Base-by-base conservation (phyloP, 2,888 invertebrate species). In the Watsonalla binaria region DNA sequence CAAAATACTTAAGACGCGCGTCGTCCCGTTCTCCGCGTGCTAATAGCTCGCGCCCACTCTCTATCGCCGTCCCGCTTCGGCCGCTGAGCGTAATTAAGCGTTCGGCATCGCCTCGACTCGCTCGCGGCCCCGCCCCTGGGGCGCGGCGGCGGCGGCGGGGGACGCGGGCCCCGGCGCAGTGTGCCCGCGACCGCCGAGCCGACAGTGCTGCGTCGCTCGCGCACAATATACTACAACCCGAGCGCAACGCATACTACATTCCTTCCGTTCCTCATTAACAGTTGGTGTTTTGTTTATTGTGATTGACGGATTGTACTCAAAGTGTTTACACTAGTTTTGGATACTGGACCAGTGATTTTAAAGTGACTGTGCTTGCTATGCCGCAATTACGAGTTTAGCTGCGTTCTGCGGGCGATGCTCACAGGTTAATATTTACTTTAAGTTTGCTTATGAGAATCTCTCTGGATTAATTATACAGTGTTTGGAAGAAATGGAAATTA, bases 11-110 rank as follows among this genome's bases (percentile, higher is more conserved):
- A 90, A 90, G 90, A 88, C 89, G 89, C 76, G 85, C 89, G 87
- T 87, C 92, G 90, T 89, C 92, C 88, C 87, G 88, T 92, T 92
- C 92, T 92, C 92, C 91, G 92, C 91, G 92, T 84, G 92, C 92
- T 93, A 93, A 92, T 92, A 92, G 92, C 92, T 92, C 91, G 92
- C 92, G 91, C 91, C 89, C 90, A 86, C 89, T 87, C 80, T 70
- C 82, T 90, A 87, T 86, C 82, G 84, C 88, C 83, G 84, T 91
- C 91, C 85, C 84, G 84, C 80, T 91, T 83, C 78, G 80, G 78
- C 87, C 83, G 80, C 82, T 79, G 81, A 82, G 82, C 86, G 90
- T 90, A 90, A 90, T 90, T 90, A 90, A 87, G 90, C 86, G 76
- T 74, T 86, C 84, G 89, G 42, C 84, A 87, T 89, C 86, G 86